A percentile compares a stretch with the other conserved stretches of the same genome.
Conservation (phyloP, 2,113 vertebrate species). For the Anguilla rostrata region DNA sequence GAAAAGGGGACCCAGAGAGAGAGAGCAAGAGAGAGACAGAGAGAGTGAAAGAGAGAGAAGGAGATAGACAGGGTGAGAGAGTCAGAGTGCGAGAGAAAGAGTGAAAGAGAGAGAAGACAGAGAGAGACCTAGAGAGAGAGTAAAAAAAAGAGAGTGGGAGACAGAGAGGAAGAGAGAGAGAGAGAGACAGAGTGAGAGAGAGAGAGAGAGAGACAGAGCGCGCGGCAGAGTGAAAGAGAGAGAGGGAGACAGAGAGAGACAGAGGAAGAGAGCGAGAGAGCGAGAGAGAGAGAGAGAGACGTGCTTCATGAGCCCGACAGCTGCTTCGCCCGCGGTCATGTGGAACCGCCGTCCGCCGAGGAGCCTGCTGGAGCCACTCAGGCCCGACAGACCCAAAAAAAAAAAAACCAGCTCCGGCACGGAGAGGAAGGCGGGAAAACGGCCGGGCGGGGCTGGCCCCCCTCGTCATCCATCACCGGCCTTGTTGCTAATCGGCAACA, state of each 20-base stretch:
- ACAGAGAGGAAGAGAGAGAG: too few relatives aligned
- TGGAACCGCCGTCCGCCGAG: background rate
- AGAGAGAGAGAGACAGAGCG: too few relatives aligned
- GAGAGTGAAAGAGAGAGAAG: too few relatives aligned
- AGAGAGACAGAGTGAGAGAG: too few relatives aligned
- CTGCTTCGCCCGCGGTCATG: slow-evolving; percentile 20
- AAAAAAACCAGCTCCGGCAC: background rate
- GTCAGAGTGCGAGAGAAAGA: background rate
- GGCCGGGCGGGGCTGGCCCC: background rate
- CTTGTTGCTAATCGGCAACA: slow-evolving; percentile 5
- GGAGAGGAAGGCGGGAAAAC: background rate
- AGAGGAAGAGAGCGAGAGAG: background rate
- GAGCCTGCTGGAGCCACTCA: background rate
- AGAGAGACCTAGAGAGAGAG: background rate
- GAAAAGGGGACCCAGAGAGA: too few relatives aligned
- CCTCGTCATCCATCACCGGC: background rate
- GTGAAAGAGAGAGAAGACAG: background rate
- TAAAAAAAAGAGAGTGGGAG: background rate
- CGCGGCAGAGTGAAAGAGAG: too few relatives aligned
- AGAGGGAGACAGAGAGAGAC: too few relatives aligned
- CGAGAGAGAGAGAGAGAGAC: background rate
- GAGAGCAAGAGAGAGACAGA: too few relatives aligned
- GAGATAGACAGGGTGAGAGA: too few relatives aligned
- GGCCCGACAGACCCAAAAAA: background rate
- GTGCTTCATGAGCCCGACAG: background rate